A percentile compares a stretch with the other conserved stretches of the same genome.
Conservation (phyloP, 2,888 invertebrate species). For the Drosophila mayaguana region DNA sequence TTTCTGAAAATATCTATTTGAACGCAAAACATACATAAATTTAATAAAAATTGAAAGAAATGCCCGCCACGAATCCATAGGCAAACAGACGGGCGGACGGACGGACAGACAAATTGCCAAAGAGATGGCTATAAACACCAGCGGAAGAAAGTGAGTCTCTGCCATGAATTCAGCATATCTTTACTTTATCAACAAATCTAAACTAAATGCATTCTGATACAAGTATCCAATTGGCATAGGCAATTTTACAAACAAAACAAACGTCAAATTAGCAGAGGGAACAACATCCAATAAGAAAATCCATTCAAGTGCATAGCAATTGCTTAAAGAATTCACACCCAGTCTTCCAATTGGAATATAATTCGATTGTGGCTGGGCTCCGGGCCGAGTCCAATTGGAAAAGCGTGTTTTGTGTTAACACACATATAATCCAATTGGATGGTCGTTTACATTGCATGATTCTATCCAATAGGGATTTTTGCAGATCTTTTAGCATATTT, state of each 20-base stretch:
- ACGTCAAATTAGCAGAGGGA: background rate
- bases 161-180: background rate
- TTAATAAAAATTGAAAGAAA: slow-evolving; percentile 68
- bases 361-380: too few relatives aligned
- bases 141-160: background rate
- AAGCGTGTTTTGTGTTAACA: background rate
- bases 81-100: background rate
- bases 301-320: background rate
- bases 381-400: background rate
- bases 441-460: background rate
- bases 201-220: background rate
- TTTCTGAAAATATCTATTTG: slow-evolving; percentile 69
- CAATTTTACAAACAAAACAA: background rate
- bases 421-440: background rate
- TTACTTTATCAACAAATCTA: too few relatives aligned
- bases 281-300: background rate
- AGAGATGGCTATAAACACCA: slow-evolving; percentile 18
- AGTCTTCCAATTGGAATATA: background rate
- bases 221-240: background rate
- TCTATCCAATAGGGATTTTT: background rate
- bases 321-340: too few relatives aligned
- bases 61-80: slow-evolving; percentile 23
- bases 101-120: slow-evolving; percentile 9
- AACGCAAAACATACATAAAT: slow-evolving; percentile 63
- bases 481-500: background rate